Percentiles rank a stretch among this genome's conserved stretches.
phyloP scores from a whole-genome alignment of 1,140 invertebrate genomes.

The Sycophila sp. region DNA sequence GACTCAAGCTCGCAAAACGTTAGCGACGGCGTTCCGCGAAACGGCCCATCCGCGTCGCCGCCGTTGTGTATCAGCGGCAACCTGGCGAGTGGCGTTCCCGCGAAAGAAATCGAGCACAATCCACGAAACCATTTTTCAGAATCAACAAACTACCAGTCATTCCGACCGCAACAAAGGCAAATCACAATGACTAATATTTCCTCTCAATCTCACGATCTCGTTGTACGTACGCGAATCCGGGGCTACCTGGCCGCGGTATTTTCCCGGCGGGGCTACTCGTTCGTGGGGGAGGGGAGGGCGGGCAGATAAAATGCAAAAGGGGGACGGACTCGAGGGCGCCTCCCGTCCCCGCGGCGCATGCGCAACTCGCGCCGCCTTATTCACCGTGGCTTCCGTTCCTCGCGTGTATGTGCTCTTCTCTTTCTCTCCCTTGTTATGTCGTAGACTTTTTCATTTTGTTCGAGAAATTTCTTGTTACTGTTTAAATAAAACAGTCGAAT shows the following conservation, averaged over 20 bases:
- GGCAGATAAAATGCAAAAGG: slow-evolving; percentile 24
- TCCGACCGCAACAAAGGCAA: slow-evolving; percentile 3
- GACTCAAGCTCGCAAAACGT: no score
- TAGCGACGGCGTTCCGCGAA: no score
- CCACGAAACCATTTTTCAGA: no score
- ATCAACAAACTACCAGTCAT: no score
- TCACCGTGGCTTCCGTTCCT: slow-evolving; percentile 58
- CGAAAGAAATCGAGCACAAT: no score
- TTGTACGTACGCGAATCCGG: neutral
- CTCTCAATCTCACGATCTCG: neutral
- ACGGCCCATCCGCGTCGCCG: no score
- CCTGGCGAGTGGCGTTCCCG: no score
- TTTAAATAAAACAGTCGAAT: no score
- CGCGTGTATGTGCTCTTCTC: slow-evolving; percentile 53
- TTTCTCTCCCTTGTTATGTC: slow-evolving; percentile 10
- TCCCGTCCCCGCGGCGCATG: slow-evolving; percentile 39
- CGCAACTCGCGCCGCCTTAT: slow-evolving; percentile 53
- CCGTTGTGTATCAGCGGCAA: no score
- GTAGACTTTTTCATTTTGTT: no score
- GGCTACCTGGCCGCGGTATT: slow-evolving; percentile 21
- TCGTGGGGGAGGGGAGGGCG: neutral
- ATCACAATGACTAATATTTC: neutral
- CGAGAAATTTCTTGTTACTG: no score
- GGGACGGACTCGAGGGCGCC: neutral
- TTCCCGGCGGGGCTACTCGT: neutral